These are phyloP conservation scores for Ameiurus melas DNA, from an alignment of 2,113 vertebrate species.

Conservation along the genomic window DNA sequence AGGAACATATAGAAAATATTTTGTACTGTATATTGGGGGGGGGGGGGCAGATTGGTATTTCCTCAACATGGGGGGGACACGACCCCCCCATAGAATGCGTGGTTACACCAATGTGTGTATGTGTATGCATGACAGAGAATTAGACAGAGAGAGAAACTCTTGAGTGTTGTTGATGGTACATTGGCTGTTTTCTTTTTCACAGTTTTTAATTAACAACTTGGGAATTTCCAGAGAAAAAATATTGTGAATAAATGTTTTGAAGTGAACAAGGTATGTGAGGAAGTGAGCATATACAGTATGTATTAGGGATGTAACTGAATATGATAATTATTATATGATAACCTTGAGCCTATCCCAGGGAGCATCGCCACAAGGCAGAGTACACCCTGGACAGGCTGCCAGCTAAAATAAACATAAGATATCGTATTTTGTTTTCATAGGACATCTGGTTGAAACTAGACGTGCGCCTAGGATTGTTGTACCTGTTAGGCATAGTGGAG, in stretches of 20 bases:
- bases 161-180: conserved; percentile 40
- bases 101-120: background rate
- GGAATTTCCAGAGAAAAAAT: conserved; percentile 53
- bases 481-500: background rate
- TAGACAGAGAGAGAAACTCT: conserved; percentile 10
- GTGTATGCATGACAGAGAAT: background rate
- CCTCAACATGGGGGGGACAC: too few species aligned
- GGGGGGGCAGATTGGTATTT: too few species aligned
- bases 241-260: conserved; percentile 48
- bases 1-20: too few species aligned
- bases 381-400: too few species aligned
- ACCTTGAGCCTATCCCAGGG: too few species aligned
- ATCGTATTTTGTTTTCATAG: too few species aligned
- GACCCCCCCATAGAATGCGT: too few species aligned
- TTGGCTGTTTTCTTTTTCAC: conserved; percentile 53
- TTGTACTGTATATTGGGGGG: too few species aligned
- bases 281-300: background rate
- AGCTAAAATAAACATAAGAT: background rate
- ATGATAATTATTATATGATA: too few species aligned
- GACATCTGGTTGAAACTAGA: background rate
- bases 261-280: background rate
- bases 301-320: background rate
- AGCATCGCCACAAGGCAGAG: too few species aligned
- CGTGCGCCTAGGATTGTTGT: background rate
- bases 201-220: conserved; percentile 58